Evolutionary conservation across 2,797 vertebrate species (phyloP), one percentile per base, ranked within the genome.

Genomic region (Rhabdophis nuchalis): DNA sequence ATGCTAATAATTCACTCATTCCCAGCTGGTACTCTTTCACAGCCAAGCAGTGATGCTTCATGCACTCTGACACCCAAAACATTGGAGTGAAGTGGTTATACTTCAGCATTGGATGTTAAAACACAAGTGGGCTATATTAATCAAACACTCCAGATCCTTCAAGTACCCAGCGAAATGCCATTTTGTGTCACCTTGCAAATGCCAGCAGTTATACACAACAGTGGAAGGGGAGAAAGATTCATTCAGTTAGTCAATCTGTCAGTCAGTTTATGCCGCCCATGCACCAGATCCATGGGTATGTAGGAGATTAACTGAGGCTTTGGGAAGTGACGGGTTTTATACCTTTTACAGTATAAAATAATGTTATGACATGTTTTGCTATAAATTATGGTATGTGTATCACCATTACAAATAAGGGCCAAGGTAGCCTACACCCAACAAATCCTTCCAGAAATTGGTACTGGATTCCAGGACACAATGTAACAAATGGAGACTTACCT

Each of bases 1-100:
- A 93, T 91, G 93, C 93, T 96, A 97, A 97, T 97, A 95, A 97
- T 96, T 97, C 96, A 97, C 95, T 96, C 95, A 96, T 95, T 96
- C 96, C 93, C 95, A 96, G 96, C 93, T 97, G 95, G 89, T 96
- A 96, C 91, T 96, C 95, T 95, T 96, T 96, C 96, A 95, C 91
- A 90, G 93, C 94, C 94, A 94, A 94, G 95, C 94, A 96, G 90
- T 85, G 91, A 96, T 94, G 95, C 95, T 96, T 97, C 95, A 92
- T 96, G 94, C 91, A 89, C 96, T 95, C 91, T 96, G 96, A 96
- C 95, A 96, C 94, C 90, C 94, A 94, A 96, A 95, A 95, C 91
- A 95, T 57, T 72, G 89, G 91, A 96, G 91, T 60, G 92, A 94
- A 96, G 93, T 94, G 88, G 68, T 95, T 96, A 93, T 94, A 92